phyloP scores from a whole-genome alignment of 2,888 invertebrate species.

The Apodemia hepburni region DNA sequence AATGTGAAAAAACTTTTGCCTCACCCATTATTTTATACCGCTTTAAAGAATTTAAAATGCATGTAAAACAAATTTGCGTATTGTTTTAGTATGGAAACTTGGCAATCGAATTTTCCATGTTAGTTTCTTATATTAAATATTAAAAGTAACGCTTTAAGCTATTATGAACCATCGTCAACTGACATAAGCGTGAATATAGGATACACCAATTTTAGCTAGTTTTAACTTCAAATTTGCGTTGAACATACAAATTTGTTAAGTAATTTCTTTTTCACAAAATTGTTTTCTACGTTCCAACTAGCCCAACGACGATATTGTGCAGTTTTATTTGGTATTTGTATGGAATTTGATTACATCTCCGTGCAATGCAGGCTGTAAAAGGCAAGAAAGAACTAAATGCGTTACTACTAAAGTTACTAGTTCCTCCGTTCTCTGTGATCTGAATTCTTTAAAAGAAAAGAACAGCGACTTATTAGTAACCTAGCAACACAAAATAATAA shows the following conservation, averaged over 20 bases:
- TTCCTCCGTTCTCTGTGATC: too few relatives aligned
- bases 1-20: too few relatives aligned
- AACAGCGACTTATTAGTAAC: too few relatives aligned
- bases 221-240: slow-evolving; percentile 16
- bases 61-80: too few relatives aligned
- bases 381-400: too few relatives aligned
- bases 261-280: slow-evolving; percentile 46
- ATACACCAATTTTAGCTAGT: slow-evolving; percentile 14
- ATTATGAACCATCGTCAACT: slow-evolving; percentile 8
- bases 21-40: too few relatives aligned
- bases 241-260: slow-evolving; percentile 35
- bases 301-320: slow-evolving; percentile 49
- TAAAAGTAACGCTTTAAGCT: slow-evolving; percentile 5
- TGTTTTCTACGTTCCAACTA: slow-evolving; percentile 41
- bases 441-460: too few relatives aligned
- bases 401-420: too few relatives aligned
- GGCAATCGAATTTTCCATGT: not conserved
- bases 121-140: not conserved
- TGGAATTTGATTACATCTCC: not conserved
- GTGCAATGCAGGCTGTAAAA: too few relatives aligned
- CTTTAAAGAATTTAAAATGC: too few relatives aligned
- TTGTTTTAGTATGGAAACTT: too few relatives aligned
- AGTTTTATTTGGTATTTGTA: slow-evolving; percentile 22
- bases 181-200: slow-evolving; percentile 18
- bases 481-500: too few relatives aligned